Base-by-base conservation (phyloP, 2,797 vertebrate genomes). In the Zalophus californianus region DNA sequence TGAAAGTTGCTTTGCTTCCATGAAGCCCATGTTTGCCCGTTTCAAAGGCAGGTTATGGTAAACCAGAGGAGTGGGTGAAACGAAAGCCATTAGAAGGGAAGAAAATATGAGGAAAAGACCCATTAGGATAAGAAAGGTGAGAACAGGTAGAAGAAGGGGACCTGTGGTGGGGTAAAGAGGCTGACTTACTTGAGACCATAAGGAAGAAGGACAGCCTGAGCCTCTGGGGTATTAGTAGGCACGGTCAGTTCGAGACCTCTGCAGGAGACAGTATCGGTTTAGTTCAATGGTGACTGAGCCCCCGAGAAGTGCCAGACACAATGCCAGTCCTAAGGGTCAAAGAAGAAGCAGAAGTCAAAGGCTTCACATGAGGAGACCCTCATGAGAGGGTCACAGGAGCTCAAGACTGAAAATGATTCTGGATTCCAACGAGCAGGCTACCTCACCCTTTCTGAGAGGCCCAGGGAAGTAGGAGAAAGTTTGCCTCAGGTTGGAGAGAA, bases 391-490 rank as follows among this genome's bases (percentile, higher is more conserved):
- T 91, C 80, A 84, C 32, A 5, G 27, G 56, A 56, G 62, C 50
- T 89, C 60, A 73, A 60, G 73, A 27, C 44, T 3, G 35, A 48
- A 62, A 62, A 54, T 5, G 41, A 32, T 20, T 90, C 54, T 70
- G 86, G 75, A 44, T 86, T 86, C 82, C 35, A 72, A 89, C 52
- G 44, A 60, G 52, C 84, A n/a, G 80, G 5, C 66, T 91, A 62
- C 52, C 48, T 89, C 41, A 35, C 7, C 32, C 20, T 25, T 77
- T 70, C 48, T 1, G 32, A 66, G 41, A 89, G 64, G 44, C 41
- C 21, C 89, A 41, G 68, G 66, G 66, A 94, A 97, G 62, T 91
- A 35, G 96, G 96, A 64, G 70, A 97, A 96, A 96, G 97, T 96
- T 96, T 62, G 64, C 64, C 48, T 64, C 84, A 56, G 90, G 94